A percentile compares a stretch with the other conserved stretches of the same genome.
These are phyloP conservation scores for Lasioglossum calceatum DNA, from an alignment of 2,888 invertebrate species.

Conservation along the genomic window DNA sequence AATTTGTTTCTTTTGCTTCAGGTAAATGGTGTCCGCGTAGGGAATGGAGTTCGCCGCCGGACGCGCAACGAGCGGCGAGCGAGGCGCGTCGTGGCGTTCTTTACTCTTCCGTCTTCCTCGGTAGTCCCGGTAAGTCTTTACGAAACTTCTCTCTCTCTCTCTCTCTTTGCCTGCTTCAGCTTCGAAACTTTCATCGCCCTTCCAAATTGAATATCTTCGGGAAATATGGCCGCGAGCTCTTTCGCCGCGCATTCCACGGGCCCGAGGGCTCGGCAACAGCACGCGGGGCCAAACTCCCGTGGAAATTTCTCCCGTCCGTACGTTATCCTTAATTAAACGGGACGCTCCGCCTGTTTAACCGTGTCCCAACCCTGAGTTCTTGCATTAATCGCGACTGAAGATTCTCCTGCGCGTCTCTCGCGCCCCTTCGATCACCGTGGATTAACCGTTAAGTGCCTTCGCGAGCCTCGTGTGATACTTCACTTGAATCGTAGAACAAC, in stretches of 20 bases:
- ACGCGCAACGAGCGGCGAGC: constrained; percentile 89
- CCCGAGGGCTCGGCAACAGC: neutral
- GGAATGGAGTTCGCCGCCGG: constrained; percentile 95
- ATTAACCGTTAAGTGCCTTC: neutral
- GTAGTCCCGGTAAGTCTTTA: constrained; percentile 91
- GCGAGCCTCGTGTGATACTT: neutral
- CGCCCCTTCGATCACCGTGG: constrained; percentile 22
- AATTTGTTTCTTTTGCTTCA: constrained; percentile 83
- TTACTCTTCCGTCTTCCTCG: constrained; percentile 96
- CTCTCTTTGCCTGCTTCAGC: neutral
- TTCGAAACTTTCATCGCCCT: constrained; percentile 19
- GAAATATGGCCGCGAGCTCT: constrained; percentile 28
- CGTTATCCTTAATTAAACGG: constrained; percentile 49
- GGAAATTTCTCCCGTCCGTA: constrained; percentile 25
- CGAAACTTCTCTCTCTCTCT: constrained; percentile 10
- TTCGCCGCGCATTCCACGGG: neutral
- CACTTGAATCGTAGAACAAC: neutral
- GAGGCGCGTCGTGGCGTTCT: constrained; percentile 93
- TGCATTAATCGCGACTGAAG: constrained; percentile 29
- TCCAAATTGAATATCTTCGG: constrained; percentile 33
- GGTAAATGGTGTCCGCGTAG: constrained; percentile 97
- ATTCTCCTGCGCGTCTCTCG: constrained; percentile 7
- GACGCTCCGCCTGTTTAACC: neutral
- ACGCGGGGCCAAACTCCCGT: neutral
- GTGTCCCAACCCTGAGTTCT: constrained; percentile 8